Percentiles rank a stretch among this genome's conserved stretches.
Evolutionary conservation across 2,888 invertebrate species (phyloP).

Genomic region (Campoplex nolae): DNA sequence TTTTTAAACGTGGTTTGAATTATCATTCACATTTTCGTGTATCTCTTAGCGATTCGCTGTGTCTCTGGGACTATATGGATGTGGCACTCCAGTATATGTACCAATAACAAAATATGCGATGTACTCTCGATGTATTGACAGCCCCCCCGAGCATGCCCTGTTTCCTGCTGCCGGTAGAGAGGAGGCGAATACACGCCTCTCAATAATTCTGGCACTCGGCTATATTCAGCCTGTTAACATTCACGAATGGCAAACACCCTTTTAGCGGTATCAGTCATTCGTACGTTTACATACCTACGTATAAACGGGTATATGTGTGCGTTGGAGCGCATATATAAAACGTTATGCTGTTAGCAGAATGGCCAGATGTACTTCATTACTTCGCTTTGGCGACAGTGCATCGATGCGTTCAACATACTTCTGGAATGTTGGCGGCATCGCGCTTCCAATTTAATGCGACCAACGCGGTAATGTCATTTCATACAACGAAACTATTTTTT

Average conservation of each 20-base stretch:
- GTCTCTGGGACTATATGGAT: constrained; percentile 5
- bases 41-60: constrained; percentile 43
- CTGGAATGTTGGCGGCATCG: constrained; percentile 24
- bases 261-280: neutral
- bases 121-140: constrained; percentile 46
- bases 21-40: constrained; percentile 53
- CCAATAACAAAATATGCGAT: constrained; percentile 61
- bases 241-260: neutral
- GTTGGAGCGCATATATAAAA: neutral
- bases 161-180: constrained; percentile 1
- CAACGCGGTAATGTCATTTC: neutral
- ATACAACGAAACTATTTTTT: neutral
- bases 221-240: constrained; percentile 30
- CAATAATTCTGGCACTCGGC: constrained; percentile 29
- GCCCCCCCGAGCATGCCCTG: neutral
- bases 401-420: constrained; percentile 37
- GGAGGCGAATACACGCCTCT: neutral
- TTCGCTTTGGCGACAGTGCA: constrained; percentile 29
- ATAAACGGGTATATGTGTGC: neutral
- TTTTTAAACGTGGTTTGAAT: neutral
- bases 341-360: constrained; percentile 6
- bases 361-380: constrained; percentile 29
- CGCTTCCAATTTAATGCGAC: neutral
- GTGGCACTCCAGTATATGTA: constrained; percentile 23
- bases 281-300: neutral